Percentiles rank a stretch among this genome's conserved stretches.
Evolutionary conservation across 2,113 vertebrate genomes (phyloP).

Genomic region (Circaetus gallicus): DNA sequence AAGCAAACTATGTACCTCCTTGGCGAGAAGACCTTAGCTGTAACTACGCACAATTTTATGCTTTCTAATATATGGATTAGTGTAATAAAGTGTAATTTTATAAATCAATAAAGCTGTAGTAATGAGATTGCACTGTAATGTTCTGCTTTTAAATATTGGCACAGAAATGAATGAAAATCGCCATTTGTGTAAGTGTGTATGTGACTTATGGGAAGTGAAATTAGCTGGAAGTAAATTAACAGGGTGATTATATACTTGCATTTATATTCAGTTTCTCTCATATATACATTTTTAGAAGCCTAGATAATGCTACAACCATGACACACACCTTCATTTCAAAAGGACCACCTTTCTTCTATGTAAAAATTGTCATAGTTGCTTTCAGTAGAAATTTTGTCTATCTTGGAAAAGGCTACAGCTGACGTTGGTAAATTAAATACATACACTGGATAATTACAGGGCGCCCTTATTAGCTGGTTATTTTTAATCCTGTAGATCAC

Average conservation of each 20-base stretch:
- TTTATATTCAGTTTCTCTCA: neutral
- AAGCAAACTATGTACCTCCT: neutral
- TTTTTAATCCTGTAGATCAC: neutral
- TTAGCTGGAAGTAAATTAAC: conserved; percentile 37
- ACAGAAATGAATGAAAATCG: conserved; percentile 22
- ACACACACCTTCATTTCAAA: neutral
- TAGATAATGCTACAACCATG: neutral
- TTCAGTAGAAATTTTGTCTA: neutral
- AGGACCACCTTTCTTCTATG: neutral
- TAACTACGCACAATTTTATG: neutral
- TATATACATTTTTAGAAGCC: neutral
- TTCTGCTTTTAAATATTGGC: conserved; percentile 44
- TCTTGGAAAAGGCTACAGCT: neutral
- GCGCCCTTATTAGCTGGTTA: neutral
- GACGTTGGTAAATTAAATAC: neutral
- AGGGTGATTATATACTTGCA: neutral
- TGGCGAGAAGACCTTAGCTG: neutral
- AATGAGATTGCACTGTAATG: conserved; percentile 22
- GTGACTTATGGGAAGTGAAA: conserved; percentile 12
- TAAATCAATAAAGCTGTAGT: conserved; percentile 46
- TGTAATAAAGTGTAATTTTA: conserved; percentile 44
- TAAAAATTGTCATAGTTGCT: neutral
- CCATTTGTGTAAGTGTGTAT: neutral
- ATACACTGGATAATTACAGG: neutral
- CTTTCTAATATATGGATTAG: conserved; percentile 36